A percentile compares a stretch with the other conserved stretches of the same genome.
Conservation (phyloP, 2,888 invertebrate species). For the Mycalesis mineus region DNA sequence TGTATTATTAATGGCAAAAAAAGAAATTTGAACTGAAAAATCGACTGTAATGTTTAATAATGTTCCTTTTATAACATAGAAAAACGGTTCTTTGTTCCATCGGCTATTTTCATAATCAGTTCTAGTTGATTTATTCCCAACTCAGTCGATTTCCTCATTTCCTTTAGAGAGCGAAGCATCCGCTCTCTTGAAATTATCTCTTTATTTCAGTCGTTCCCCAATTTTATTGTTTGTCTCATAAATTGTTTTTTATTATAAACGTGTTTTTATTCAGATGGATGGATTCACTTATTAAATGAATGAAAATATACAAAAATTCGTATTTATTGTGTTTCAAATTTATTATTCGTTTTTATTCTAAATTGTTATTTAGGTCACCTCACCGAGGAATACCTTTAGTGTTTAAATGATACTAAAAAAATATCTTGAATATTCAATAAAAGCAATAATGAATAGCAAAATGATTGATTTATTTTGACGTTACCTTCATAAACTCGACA, state of each 20-base stretch:
- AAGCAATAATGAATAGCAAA: no score
- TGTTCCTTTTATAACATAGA: background rate
- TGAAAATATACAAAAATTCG: background rate
- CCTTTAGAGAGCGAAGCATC: slow-evolving; percentile 23
- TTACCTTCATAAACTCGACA: no score
- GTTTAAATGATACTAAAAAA: no score
- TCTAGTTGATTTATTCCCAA: slow-evolving; percentile 39
- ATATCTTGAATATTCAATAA: no score
- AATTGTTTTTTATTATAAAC: slow-evolving; percentile 36
- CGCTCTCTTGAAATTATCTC: slow-evolving; percentile 31
- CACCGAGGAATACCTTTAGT: no score
- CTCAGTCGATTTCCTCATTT: slow-evolving; percentile 41
- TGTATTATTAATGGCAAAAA: background rate
- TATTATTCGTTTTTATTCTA: background rate
- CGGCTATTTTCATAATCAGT: slow-evolving; percentile 34
- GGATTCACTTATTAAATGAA: slow-evolving; percentile 28
- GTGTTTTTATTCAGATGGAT: slow-evolving; percentile 30
- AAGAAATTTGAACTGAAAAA: background rate
- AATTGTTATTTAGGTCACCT: background rate
- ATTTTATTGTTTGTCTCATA: slow-evolving; percentile 39
- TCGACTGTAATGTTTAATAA: background rate
- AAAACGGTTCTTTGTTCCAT: background rate
- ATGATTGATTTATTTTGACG: no score
- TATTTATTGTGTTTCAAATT: background rate
- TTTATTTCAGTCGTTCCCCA: slow-evolving; percentile 29